Evolutionary conservation across 2,888 invertebrate species (phyloP).

Genomic region (Stenoptilia bipunctidactyla): DNA sequence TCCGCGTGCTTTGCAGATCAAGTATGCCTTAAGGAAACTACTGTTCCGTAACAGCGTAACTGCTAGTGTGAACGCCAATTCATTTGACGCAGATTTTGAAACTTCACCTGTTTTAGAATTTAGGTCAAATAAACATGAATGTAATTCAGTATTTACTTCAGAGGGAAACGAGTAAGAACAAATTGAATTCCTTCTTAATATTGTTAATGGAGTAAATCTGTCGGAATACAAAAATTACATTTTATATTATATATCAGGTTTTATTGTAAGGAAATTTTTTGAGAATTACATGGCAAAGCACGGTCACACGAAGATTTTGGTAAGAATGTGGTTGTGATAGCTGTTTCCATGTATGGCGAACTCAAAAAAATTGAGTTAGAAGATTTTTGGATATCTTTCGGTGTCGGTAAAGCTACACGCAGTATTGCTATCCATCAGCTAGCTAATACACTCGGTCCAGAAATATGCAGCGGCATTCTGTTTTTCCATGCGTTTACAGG

Average conservation of each 20-base stretch:
- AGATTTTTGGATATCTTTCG: too few species aligned
- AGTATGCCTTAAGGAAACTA: slow-evolving; percentile 11
- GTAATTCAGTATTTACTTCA: neutral
- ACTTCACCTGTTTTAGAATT: slow-evolving; percentile 10
- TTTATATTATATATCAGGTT: slow-evolving; percentile 6
- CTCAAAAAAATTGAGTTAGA: too few species aligned
- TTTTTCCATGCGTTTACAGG: too few species aligned
- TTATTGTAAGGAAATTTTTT: slow-evolving; percentile 9
- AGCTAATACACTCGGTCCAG: too few species aligned
- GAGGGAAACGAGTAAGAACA: slow-evolving; percentile 1
- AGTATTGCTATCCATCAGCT: too few species aligned
- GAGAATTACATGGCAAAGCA: slow-evolving; percentile 8
- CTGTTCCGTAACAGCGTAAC: slow-evolving; percentile 10
- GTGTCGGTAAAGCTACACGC: too few species aligned
- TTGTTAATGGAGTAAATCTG: slow-evolving; percentile 2
- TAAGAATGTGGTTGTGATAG: too few species aligned
- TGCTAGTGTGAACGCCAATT: slow-evolving; percentile 11
- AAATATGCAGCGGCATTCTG: too few species aligned
- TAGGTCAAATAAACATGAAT: neutral
- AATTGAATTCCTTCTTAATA: neutral
- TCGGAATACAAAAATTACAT: slow-evolving; percentile 5
- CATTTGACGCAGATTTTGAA: slow-evolving; percentile 9
- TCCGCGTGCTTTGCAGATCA: slow-evolving; percentile 2
- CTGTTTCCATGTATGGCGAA: too few species aligned
- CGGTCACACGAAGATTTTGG: too few species aligned